Evolutionary conservation across 2,113 vertebrate genomes (phyloP), one percentile per base, ranked within the genome.

Genomic region (Pseudonaja textilis): DNA sequence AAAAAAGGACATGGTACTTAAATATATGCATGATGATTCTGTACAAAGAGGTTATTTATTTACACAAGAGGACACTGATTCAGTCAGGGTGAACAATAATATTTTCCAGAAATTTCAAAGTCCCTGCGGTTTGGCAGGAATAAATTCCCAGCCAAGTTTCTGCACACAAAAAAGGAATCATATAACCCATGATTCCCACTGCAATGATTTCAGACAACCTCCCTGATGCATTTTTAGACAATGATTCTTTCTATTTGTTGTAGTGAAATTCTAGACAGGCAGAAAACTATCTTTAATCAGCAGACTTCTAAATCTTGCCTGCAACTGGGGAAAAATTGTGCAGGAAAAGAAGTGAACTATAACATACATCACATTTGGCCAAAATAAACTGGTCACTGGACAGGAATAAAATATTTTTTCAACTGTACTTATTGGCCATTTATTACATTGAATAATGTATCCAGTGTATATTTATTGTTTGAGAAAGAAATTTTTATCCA

Each of bases 401-500:
- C 26, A 89, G 89, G 87, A 59, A 91, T 85, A 52, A 91, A 91
- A 93, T 93, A 85, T 59, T 91, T 93, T 88, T 91, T 93, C 90
- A 59, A 55, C 86, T 56, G 25, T 61, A 81, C 85, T 91, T 85
- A 54, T 91, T 93, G 88, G 64, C 52, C 90, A 91, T 93, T 89
- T 91, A 91, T 89, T 88, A 93, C 57, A 88, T 2, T 93, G 85
- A 93, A 61, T 87, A 88, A 93, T 90, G 69, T 50, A 69, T 59
- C n/a, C 85, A 55, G 85, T 74, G 20, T 90, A 87, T 87, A 90
- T 93, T 93, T 93, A 93, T 90, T 25, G 9, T n/a, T 50, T 87
- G 12, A 39, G 47, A 74, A 93, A 93, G 57, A 61, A 90, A 34
- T 87, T 61, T 90, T 45, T 16, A 59, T 47, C 50, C 91, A 23